Evolutionary conservation across 2,888 invertebrate genomes (phyloP), one percentile per base, ranked within the genome.

Genomic region (Synergus japonicus): DNA sequence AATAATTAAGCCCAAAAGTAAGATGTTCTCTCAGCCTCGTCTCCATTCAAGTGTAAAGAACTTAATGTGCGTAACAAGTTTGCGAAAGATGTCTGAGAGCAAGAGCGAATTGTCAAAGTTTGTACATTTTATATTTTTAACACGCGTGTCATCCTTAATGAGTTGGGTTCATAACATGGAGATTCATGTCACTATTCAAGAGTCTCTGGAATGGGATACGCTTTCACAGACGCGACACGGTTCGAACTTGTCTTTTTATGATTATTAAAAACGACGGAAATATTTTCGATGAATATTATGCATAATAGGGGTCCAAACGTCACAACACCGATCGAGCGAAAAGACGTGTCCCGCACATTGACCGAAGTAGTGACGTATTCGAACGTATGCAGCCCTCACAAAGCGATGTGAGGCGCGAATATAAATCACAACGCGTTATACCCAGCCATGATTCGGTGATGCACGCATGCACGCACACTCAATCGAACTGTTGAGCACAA

Each of bases 371-470:
- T 82, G 82, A 81, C 78, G 79, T 79, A 81, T 81, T 67, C 86
- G 81, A 88, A 88, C 85, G 85, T 86, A 88, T 85, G 86, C 82
- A 86, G 89, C 87, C 86, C 87, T 88, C 87, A 88, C 88, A 86
- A 86, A 85, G 83, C 83, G 88, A 83, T 80, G 82, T 76, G 86
- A 88, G 86, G 87, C 86, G 89, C 87, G 88, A 87, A 87, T 89
- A 88, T 89, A 89, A 89, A 89, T 89, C 88, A 89, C 86, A 81
- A 80, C 83, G 85, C 84, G 88, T 89, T 89, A 88, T 86, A 85
- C 83, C 81, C 81, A 81, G 81, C 84, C 82, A 79, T 77, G 67
- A 77, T 83, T 80, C 78, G 81, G 79, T 79, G 76, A 78, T 79
- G 82, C 83, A 81, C 81, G 79, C 85, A 83, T 82, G 84, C 85